These are phyloP conservation scores for Euspilapteryx auroguttella DNA, from an alignment of 2,888 invertebrate species.

Conservation along the genomic window DNA sequence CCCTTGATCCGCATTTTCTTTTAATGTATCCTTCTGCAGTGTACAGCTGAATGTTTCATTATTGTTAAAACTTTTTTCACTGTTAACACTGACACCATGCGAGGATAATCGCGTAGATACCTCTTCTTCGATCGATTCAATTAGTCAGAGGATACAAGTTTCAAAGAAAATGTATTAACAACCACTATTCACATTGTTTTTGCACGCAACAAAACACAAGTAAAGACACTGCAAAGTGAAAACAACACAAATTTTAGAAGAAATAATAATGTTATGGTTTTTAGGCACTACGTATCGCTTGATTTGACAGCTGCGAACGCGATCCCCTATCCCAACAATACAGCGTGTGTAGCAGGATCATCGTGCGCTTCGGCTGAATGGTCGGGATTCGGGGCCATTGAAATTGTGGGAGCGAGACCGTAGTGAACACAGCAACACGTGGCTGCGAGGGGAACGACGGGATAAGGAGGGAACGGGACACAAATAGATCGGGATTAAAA, in stretches of 20 bases:
- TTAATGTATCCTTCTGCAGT: slow-evolving; percentile 57
- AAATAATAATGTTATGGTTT: slow-evolving; percentile 12
- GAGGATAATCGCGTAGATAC: too few relatives aligned
- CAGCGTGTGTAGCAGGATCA: slow-evolving; percentile 25
- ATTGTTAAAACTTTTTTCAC: neutral
- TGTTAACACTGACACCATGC: too few relatives aligned
- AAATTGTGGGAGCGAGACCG: slow-evolving; percentile 18
- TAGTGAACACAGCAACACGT: slow-evolving; percentile 31
- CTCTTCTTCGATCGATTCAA: too few relatives aligned
- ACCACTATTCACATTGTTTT: slow-evolving; percentile 63
- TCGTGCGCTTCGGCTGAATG: slow-evolving; percentile 42
- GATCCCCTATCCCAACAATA: slow-evolving; percentile 43
- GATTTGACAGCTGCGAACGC: slow-evolving; percentile 55
- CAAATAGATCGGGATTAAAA: slow-evolving; percentile 38
- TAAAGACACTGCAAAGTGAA: slow-evolving; percentile 52
- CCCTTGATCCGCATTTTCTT: slow-evolving; percentile 59
- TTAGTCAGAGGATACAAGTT: slow-evolving; percentile 58
- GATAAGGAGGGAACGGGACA: slow-evolving; percentile 18
- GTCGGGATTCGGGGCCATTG: too few relatives aligned
- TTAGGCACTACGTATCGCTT: slow-evolving; percentile 27
- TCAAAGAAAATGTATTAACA: slow-evolving; percentile 53
- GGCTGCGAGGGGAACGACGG: slow-evolving; percentile 25
- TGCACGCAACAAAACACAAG: slow-evolving; percentile 59
- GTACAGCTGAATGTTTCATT: slow-evolving; percentile 10
- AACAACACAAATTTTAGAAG: slow-evolving; percentile 17